Conservation (phyloP, 2,888 invertebrate genomes). For the Trichacis sp. region DNA sequence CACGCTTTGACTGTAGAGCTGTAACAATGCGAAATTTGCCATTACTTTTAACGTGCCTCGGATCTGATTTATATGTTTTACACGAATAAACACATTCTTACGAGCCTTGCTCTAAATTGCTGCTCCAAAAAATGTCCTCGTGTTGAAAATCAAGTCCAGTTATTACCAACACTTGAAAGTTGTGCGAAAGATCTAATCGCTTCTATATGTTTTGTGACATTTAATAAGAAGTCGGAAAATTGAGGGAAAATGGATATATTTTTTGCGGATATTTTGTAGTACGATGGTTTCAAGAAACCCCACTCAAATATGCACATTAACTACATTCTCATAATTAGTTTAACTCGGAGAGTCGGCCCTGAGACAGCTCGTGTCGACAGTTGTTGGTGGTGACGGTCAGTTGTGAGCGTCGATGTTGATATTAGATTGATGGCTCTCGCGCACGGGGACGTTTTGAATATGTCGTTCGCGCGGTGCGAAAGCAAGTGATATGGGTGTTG, state of each 20-base stretch:
- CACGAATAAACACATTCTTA: not conserved
- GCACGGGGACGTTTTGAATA: conserved; percentile 9
- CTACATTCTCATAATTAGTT: conserved; percentile 43
- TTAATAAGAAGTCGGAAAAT: not conserved
- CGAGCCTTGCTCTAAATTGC: not conserved
- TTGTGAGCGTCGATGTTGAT: conserved; percentile 37
- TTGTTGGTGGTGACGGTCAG: conserved; percentile 22
- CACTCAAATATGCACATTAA: conserved; percentile 35
- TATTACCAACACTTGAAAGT: too few species aligned
- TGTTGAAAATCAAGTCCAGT: too few species aligned
- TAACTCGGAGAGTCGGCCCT: conserved; percentile 37
- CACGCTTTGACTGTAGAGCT: conserved; percentile 39
- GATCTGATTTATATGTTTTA: not conserved
- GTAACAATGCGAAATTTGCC: conserved; percentile 25
- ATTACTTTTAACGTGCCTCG: conserved; percentile 15
- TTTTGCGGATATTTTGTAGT: not conserved
- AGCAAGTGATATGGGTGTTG: conserved; percentile 58
- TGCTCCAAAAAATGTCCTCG: too few species aligned
- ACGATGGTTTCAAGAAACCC: conserved; percentile 33
- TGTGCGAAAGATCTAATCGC: too few species aligned
- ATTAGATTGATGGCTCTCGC: conserved; percentile 26
- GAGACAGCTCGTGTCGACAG: conserved; percentile 25
- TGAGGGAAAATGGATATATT: too few species aligned
- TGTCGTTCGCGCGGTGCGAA: conserved; percentile 9
- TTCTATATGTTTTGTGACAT: not conserved